These are phyloP conservation scores for Cuniculus paca DNA, from an alignment of 2,797 vertebrate genomes.

Conservation along the genomic window DNA sequence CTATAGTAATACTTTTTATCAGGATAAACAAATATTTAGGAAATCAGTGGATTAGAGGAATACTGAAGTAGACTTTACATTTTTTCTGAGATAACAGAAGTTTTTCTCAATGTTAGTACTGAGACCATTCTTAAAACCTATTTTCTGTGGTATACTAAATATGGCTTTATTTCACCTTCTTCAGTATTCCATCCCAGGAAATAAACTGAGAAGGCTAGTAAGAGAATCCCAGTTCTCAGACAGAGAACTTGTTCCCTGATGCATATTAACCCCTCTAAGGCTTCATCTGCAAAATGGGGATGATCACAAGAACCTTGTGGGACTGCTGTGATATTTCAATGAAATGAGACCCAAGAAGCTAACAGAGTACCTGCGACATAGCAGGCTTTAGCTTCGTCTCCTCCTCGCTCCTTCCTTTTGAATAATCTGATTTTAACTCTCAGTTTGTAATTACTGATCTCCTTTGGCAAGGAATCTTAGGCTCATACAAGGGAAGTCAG, in stretches of 20 bases:
- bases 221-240: neutral
- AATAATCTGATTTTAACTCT: neutral
- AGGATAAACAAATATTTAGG: conserved; percentile 74
- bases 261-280: neutral
- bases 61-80: conserved; percentile 47
- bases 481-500: neutral
- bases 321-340: neutral
- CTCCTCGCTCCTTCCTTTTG: neutral
- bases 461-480: neutral
- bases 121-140: conserved; percentile 14
- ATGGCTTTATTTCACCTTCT: conserved; percentile 53
- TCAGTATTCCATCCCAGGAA: neutral
- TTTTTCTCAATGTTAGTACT: conserved; percentile 25
- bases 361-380: neutral
- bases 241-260: neutral
- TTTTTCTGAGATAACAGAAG: conserved; percentile 28
- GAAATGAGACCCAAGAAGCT: neutral
- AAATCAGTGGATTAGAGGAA: neutral
- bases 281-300: neutral
- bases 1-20: neutral
- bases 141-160: neutral
- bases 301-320: neutral
- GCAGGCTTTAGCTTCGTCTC: neutral
- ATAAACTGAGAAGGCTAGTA: conserved; percentile 22
- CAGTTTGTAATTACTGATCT: neutral